Conservation (phyloP, 2,797 vertebrate genomes). For the Brachyalestes nurse region DNA sequence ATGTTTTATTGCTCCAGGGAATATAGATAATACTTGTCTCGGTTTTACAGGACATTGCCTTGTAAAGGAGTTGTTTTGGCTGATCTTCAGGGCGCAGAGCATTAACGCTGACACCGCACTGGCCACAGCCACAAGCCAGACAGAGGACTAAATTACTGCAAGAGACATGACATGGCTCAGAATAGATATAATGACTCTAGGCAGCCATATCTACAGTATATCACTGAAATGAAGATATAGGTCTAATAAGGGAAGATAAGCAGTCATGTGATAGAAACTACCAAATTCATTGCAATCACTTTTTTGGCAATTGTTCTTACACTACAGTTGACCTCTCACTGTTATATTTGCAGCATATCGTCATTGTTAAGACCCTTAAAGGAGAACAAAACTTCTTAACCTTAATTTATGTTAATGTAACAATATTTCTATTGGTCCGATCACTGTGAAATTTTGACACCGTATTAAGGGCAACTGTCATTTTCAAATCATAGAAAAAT, state of each 20-base stretch:
- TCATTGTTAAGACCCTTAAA: background rate
- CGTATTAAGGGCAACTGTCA: background rate
- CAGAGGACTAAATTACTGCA: slow-evolving; percentile 6
- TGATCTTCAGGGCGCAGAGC: slow-evolving; percentile 2
- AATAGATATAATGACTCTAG: slow-evolving; percentile 5
- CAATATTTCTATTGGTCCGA: background rate
- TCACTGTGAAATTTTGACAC: background rate
- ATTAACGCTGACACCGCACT: slow-evolving; percentile 4
- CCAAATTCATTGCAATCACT: background rate
- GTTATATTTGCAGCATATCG: background rate
- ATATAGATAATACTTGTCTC: slow-evolving; percentile 66
- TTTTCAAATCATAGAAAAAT: background rate
- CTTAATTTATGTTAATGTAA: background rate
- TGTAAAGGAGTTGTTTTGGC: slow-evolving; percentile 25
- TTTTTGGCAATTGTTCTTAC: background rate
- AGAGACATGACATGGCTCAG: slow-evolving; percentile 18
- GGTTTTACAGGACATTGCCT: slow-evolving; percentile 46
- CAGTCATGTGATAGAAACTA: slow-evolving; percentile 5
- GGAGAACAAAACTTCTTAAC: no score
- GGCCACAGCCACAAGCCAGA: slow-evolving; percentile 9
- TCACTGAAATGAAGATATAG: slow-evolving; percentile 20
- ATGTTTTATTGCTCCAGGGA: slow-evolving; percentile 67
- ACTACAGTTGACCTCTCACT: background rate
- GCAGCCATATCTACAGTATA: background rate
- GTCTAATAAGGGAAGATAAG: slow-evolving; percentile 24